Evolutionary conservation across 2,113 vertebrate species (phyloP).

Genomic region (Vombatus ursinus): DNA sequence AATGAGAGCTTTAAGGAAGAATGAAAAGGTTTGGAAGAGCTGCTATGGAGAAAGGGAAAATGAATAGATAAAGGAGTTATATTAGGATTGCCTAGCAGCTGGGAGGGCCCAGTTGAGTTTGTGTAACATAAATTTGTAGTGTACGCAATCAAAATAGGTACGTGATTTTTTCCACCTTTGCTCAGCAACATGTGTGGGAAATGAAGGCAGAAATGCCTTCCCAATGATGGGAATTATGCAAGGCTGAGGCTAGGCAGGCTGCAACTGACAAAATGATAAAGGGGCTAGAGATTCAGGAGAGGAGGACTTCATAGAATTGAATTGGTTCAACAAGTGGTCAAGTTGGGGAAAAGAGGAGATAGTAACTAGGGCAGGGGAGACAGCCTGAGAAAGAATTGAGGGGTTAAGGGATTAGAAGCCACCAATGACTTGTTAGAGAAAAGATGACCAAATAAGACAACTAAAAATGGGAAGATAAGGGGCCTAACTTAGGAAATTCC

Average conservation of each 20-base stretch:
- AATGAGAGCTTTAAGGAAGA: neutral
- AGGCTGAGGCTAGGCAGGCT: neutral
- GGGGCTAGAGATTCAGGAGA: neutral
- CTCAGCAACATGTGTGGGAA: neutral
- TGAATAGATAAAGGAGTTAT: neutral
- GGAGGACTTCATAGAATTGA: neutral
- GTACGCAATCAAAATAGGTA: neutral
- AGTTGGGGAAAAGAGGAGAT: neutral
- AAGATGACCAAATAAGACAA: neutral
- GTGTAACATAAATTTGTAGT: neutral
- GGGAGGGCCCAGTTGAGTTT: neutral
- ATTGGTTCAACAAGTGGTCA: neutral
- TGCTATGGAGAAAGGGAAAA: neutral
- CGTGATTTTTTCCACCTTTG: neutral
- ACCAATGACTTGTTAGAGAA: neutral
- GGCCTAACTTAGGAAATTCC: neutral
- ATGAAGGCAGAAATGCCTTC: neutral
- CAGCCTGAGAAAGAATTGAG: neutral
- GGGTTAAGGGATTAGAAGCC: neutral
- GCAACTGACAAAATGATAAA: neutral
- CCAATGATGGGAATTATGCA: neutral
- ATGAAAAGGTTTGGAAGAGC: neutral
- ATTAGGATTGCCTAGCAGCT: neutral
- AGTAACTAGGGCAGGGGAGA: neutral
- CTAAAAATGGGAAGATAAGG: neutral